A percentile compares a stretch with the other conserved stretches of the same genome.
Conservation (phyloP, 2,888 invertebrate species). For the Eristalis intricaria region DNA sequence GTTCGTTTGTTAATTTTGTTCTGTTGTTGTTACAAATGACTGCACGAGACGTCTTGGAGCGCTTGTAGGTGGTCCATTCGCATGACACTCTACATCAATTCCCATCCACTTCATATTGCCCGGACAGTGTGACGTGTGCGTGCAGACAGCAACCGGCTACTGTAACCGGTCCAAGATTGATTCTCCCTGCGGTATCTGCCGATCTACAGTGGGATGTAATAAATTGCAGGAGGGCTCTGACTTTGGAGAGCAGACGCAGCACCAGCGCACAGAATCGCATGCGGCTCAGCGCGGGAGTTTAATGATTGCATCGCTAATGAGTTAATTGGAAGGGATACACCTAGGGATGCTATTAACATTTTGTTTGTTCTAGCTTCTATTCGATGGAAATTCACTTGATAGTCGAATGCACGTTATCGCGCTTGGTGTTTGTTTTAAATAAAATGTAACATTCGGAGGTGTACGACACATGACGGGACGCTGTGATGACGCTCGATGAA, state of each 20-base stretch:
- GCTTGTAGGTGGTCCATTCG: slow-evolving; percentile 67
- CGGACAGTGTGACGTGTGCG: slow-evolving; percentile 65
- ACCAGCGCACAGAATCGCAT: slow-evolving; percentile 13
- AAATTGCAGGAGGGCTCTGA: slow-evolving; percentile 58
- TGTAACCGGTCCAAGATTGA: slow-evolving; percentile 71
- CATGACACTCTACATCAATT: slow-evolving; percentile 67
- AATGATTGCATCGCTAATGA: slow-evolving; percentile 63
- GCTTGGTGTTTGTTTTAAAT: background rate
- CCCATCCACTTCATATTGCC: slow-evolving; percentile 62
- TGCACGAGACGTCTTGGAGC: slow-evolving; percentile 40
- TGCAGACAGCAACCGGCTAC: slow-evolving; percentile 70
- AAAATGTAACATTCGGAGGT: background rate
- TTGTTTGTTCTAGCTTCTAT: background rate
- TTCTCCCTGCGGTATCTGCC: slow-evolving; percentile 53
- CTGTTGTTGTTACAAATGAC: slow-evolving; percentile 54
- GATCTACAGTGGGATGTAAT: slow-evolving; percentile 66
- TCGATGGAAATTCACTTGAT: background rate
- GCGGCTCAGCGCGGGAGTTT: slow-evolving; percentile 51
- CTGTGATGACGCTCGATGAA: background rate
- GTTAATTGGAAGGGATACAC: slow-evolving; percentile 54
- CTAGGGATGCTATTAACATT: slow-evolving; percentile 18
- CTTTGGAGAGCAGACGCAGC: background rate
- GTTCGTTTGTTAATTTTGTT: too few relatives aligned
- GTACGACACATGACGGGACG: background rate
- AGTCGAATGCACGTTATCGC: background rate